These are phyloP conservation scores for Ennomos quercinarius DNA, from an alignment of 2,888 invertebrate species.

Conservation along the genomic window DNA sequence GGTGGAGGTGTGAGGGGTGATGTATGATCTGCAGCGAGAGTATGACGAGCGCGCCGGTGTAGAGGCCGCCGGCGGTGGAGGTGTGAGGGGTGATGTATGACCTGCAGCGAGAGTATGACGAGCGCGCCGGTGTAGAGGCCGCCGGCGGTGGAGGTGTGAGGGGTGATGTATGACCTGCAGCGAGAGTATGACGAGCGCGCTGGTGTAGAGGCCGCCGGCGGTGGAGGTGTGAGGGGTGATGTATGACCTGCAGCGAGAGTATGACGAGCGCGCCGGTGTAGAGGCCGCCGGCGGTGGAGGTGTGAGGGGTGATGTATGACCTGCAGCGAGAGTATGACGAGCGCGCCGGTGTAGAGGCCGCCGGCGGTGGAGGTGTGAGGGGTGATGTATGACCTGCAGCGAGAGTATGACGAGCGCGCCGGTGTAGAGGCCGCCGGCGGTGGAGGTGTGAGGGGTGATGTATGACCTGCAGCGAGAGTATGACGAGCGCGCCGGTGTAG, in stretches of 20 bases:
- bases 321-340: conserved; percentile 79
- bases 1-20: conserved; percentile 84
- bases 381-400: conserved; percentile 64
- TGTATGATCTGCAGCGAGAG: conserved; percentile 73
- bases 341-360: conserved; percentile 91
- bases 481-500: conserved; percentile 88
- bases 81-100: conserved; percentile 49
- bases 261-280: conserved; percentile 88
- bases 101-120: conserved; percentile 79
- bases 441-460: conserved; percentile 79
- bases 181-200: conserved; percentile 80
- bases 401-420: conserved; percentile 84
- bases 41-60: conserved; percentile 88
- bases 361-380: conserved; percentile 89
- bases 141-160: conserved; percentile 90
- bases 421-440: conserved; percentile 94
- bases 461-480: conserved; percentile 76
- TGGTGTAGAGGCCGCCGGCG: conserved; percentile 94
- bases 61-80: conserved; percentile 94
- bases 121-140: conserved; percentile 92
- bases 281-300: conserved; percentile 94
- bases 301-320: conserved; percentile 41
- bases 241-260: conserved; percentile 74
- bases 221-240: conserved; percentile 84
- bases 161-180: conserved; percentile 64